phyloP scores from a whole-genome alignment of 2,797 vertebrate genomes.

The Emys orbicularis region DNA sequence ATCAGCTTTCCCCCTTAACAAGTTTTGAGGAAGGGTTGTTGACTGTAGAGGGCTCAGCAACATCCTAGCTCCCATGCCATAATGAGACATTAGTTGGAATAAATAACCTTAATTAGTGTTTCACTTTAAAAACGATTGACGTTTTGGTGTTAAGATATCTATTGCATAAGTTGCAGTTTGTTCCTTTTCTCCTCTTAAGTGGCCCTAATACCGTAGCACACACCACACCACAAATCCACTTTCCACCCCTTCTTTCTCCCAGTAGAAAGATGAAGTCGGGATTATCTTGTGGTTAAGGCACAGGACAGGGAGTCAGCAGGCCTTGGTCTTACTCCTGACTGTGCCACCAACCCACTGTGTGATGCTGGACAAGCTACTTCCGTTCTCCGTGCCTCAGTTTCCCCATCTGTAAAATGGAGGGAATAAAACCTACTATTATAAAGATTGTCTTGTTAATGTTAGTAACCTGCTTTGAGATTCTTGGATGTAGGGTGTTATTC shows the following conservation, averaged over 20 bases:
- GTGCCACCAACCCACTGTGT: not conserved
- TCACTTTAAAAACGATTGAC: not conserved
- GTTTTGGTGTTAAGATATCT: not conserved
- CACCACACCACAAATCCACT: not conserved
- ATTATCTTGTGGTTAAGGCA: not conserved
- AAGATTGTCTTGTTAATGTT: rapidly evolving
- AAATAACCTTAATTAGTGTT: not conserved
- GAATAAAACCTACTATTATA: not conserved
- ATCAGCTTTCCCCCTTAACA: slow-evolving; percentile 21
- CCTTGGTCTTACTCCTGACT: not conserved
- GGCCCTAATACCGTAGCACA: not conserved
- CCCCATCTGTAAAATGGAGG: not conserved
- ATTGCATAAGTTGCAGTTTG: not conserved
- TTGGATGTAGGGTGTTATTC: not conserved
- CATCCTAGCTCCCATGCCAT: not conserved
- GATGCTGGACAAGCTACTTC: not conserved
- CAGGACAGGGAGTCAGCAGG: not conserved
- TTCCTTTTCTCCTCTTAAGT: rapidly evolving
- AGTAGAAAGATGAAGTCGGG: not conserved
- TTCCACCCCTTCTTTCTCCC: not conserved
- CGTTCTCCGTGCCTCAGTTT: not conserved
- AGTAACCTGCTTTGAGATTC: not conserved
- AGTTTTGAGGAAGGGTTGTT: not conserved
- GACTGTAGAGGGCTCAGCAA: not conserved
- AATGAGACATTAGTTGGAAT: not conserved